phyloP scores from a whole-genome alignment of 2,888 invertebrate species.

The Cosmia trapezina region DNA sequence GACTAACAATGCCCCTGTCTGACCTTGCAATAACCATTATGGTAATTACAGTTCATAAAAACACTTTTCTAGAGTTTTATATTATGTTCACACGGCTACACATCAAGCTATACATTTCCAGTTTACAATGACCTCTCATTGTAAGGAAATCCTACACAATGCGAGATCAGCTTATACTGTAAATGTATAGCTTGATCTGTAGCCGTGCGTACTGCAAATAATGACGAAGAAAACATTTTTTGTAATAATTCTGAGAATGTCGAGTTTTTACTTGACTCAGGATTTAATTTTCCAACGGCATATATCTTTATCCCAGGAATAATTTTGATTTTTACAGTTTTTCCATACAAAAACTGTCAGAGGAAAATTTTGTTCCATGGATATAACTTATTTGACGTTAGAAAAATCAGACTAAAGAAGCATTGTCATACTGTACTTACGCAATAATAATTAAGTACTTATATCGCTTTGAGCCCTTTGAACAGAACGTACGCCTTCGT shows the following conservation, averaged over 20 bases:
- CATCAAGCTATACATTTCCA: no score
- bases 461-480: background rate
- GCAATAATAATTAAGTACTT: background rate
- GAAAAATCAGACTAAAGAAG: no score
- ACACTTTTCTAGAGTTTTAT: background rate
- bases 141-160: no score
- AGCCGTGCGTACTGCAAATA: background rate
- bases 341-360: background rate
- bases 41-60: slow-evolving; percentile 9
- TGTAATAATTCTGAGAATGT: background rate
- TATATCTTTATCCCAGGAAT: background rate
- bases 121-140: no score
- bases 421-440: background rate
- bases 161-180: no score
- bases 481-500: no score
- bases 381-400: no score
- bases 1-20: slow-evolving; percentile 10
- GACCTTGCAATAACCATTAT: slow-evolving; percentile 22
- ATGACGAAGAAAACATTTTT: background rate
- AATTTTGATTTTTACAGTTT: background rate
- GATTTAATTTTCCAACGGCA: background rate
- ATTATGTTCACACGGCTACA: no score
- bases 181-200: no score
- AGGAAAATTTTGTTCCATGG: background rate
- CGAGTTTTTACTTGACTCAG: background rate